Evolutionary conservation across 2,113 vertebrate genomes (phyloP).

Genomic region (Zosterops japonicus): DNA sequence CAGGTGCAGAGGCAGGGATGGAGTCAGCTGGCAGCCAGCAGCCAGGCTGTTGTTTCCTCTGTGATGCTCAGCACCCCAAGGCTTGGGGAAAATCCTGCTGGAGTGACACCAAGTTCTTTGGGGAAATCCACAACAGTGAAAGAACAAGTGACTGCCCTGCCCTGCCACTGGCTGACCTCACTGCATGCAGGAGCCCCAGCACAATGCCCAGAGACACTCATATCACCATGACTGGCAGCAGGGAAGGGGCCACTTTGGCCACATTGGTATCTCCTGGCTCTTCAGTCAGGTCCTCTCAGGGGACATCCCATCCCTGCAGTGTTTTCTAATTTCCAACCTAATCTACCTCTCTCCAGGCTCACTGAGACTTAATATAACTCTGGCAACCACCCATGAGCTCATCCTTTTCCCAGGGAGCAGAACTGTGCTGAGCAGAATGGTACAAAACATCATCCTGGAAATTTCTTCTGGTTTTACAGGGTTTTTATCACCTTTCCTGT

Average conservation of each 20-base stretch:
- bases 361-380: background rate
- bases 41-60: background rate
- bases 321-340: slow-evolving; percentile 40
- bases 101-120: background rate
- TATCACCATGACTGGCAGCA: fast-evolving
- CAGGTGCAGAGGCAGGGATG: background rate
- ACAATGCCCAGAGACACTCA: fast-evolving
- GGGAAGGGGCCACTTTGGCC: background rate
- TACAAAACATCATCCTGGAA: background rate
- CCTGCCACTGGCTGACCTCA: fast-evolving
- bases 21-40: background rate
- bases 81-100: background rate
- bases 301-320: fast-evolving
- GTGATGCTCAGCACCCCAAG: background rate
- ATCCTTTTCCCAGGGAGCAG: background rate
- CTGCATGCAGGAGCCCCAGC: background rate
- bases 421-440: background rate
- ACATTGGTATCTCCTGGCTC: fast-evolving
- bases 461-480: background rate
- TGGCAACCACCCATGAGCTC: background rate
- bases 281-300: background rate
- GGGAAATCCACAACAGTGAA: background rate
- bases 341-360: slow-evolving; percentile 3
- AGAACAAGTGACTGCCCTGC: background rate
- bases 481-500: background rate